These are phyloP conservation scores for Stomorhina lunata DNA, from an alignment of 2,888 invertebrate genomes.

Conservation along the genomic window DNA sequence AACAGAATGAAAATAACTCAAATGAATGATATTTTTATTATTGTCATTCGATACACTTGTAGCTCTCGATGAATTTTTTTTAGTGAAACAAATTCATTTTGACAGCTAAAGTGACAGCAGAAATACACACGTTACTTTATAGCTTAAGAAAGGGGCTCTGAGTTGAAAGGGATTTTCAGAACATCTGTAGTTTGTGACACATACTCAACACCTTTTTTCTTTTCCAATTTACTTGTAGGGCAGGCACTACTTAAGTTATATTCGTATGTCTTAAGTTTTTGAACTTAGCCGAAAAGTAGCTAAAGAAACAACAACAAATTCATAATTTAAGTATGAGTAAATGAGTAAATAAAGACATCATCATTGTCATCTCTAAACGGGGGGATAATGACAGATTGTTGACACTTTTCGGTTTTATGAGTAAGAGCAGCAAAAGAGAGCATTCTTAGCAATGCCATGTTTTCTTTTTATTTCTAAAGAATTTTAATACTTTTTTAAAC, in stretches of 20 bases:
- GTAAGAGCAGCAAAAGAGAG: background rate
- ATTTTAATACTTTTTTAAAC: constrained; percentile 15
- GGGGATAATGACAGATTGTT: constrained; percentile 66
- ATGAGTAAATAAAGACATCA: constrained; percentile 42
- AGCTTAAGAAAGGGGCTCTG: background rate
- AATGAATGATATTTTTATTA: constrained; percentile 40
- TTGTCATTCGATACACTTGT: constrained; percentile 64
- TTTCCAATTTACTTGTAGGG: background rate
- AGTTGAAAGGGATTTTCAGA: background rate
- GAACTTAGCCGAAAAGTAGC: constrained; percentile 33
- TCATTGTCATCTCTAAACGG: constrained; percentile 62
- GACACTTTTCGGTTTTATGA: constrained; percentile 47
- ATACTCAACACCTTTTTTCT: constrained; percentile 56
- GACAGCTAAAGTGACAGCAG: constrained; percentile 44
- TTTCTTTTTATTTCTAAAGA: background rate
- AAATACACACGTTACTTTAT: background rate
- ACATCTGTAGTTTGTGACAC: constrained; percentile 60
- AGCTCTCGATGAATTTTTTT: constrained; percentile 33
- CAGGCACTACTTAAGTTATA: background rate
- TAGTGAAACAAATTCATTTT: constrained; percentile 48
- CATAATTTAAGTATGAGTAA: too few species aligned
- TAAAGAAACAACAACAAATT: constrained; percentile 18
- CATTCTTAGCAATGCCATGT: constrained; percentile 16
- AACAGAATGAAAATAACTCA: background rate
- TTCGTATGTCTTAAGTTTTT: background rate